These are phyloP conservation scores for Patagioenas fasciata DNA, from an alignment of 2,113 vertebrate species.

Conservation along the genomic window DNA sequence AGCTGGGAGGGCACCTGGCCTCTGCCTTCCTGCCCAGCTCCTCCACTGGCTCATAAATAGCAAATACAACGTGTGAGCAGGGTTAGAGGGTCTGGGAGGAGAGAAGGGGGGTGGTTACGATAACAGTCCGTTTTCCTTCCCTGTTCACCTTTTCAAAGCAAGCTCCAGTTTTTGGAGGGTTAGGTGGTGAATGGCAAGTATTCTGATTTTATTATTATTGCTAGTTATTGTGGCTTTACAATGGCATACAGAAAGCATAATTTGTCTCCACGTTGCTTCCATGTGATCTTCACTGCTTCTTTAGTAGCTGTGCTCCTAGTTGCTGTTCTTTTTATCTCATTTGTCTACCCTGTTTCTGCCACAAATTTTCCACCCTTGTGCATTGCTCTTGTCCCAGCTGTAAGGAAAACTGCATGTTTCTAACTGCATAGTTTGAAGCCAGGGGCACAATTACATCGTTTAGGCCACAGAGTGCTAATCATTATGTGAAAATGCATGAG, in stretches of 20 bases:
- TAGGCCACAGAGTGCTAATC: neutral
- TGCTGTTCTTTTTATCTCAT: accelerated
- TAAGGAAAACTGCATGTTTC: neutral
- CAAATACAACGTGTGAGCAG: accelerated
- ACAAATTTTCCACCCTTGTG: neutral
- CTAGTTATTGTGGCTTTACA: neutral
- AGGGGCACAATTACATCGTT: neutral
- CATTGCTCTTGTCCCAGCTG: accelerated
- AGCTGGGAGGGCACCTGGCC: neutral
- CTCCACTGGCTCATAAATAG: accelerated
- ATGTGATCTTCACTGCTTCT: neutral
- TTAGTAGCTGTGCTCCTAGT: accelerated
- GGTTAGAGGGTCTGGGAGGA: accelerated
- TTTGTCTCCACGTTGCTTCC: neutral
- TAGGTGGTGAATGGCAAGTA: neutral
- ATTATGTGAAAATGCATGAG: accelerated
- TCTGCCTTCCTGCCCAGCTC: neutral
- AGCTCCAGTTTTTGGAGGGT: neutral
- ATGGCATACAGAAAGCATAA: accelerated
- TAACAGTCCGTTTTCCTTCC: neutral
- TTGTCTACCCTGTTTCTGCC: neutral
- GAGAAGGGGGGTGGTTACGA: too few species aligned
- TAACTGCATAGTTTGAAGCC: neutral
- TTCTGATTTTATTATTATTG: neutral
- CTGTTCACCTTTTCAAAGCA: accelerated